These are phyloP conservation scores for Coluber constrictor DNA, from an alignment of 2,797 vertebrate genomes.

Conservation along the genomic window DNA sequence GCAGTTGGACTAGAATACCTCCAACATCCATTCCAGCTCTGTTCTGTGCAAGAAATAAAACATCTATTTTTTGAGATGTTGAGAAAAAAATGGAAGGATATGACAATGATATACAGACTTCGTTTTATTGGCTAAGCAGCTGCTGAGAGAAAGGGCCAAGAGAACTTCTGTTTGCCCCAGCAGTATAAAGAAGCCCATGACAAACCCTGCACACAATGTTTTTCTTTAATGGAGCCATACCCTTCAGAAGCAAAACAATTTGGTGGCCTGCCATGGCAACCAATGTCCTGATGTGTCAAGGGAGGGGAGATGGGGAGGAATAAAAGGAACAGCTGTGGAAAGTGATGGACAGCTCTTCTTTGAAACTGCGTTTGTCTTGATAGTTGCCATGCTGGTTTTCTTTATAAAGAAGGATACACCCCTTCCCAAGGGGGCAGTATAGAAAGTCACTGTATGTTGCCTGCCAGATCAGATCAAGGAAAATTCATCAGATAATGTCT, in stretches of 20 bases:
- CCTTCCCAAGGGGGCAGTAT: constrained; percentile 23
- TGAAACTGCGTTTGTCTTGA: constrained; percentile 60
- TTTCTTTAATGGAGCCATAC: constrained; percentile 50
- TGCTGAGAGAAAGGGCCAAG: constrained; percentile 56
- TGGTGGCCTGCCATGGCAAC: constrained; percentile 59
- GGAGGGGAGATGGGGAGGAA: constrained; percentile 31
- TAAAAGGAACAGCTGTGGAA: constrained; percentile 66
- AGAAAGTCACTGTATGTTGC: constrained; percentile 49
- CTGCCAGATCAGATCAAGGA: constrained; percentile 25
- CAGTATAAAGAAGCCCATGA: constrained; percentile 59
- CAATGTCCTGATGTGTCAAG: constrained; percentile 61
- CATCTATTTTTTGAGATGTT: background rate
- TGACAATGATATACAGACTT: constrained; percentile 70
- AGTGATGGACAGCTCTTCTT: constrained; percentile 64
- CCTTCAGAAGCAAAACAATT: constrained; percentile 66
- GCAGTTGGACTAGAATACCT: background rate
- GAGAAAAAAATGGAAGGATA: constrained; percentile 61
- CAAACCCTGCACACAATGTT: constrained; percentile 51
- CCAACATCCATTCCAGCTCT: background rate
- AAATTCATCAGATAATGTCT: constrained; percentile 22
- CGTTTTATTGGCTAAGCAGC: constrained; percentile 62
- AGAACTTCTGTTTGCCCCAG: constrained; percentile 48
- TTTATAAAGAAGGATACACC: constrained; percentile 46
- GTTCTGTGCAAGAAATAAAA: background rate
- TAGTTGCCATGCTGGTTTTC: constrained; percentile 51